Base-by-base conservation (phyloP, 2,888 invertebrate species). In the Oxycera nigricornis region DNA sequence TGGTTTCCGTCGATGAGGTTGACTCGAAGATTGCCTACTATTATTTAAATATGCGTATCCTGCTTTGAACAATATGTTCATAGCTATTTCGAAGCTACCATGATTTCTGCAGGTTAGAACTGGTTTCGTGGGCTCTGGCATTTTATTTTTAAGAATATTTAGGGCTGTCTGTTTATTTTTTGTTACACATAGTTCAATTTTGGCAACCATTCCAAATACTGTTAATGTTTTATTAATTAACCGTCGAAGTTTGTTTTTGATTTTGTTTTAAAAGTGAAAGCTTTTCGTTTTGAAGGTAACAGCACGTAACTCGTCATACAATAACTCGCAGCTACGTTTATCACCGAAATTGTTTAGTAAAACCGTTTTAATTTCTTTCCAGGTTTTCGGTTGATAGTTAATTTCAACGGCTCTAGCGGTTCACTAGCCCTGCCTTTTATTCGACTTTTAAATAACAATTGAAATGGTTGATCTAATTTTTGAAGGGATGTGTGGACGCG, bases 401-500 rank as follows among this genome's bases (percentile, higher is more conserved):
- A 73, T 73, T 20, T 73, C 61, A n/a, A 41, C 41, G 14, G 46
- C 17, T n/a, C n/a, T n/a, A n/a, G n/a, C n/a, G n/a, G n/a, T 61
- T 73, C 73, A 2, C 73, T n/a, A 14, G 65, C 62, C 17, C 35
- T 62, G 14, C 62, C 73, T n/a, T 14, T 59, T 59, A 59, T 2
- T n/a, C 59, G 28, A n/a, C 59, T 59, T n/a, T 59, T 59, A 4
- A 59, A 59, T 6, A 1, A 22, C 2, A 59, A 17, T 17, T 59
- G 59, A 22, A 1, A 28, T 2, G 14, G n/a, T 2, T 7, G 6
- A 30, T 59, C 59, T n/a, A 30, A 59, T 7, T 11, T 30, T 30
- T 30, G n/a, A 0, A 59, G 17, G 14, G 30, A 59, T 3, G 30
- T 9, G 30, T 59, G 9, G 2, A 59, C 31, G 9, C 35, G 31